Base-by-base conservation (phyloP, 1,140 invertebrate genomes). In the Diabrotica virgifera region DNA sequence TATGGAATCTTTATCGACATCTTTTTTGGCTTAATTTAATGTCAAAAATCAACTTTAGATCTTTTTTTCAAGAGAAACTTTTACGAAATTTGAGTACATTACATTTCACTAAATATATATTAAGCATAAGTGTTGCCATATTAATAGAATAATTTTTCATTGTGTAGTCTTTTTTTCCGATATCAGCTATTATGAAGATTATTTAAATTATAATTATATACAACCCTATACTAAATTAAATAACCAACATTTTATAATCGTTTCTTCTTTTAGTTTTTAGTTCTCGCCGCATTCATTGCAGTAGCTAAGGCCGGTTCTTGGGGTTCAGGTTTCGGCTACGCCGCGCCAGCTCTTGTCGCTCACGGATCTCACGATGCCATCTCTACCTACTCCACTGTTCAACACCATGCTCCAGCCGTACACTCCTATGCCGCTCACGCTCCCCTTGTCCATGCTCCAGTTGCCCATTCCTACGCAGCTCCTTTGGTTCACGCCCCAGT, bases 241-340 rank as follows among this genome's bases (percentile, higher is more conserved):
- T 46, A 46, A 46, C 6, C n/a, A n/a, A 46, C 8, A 46, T 46
- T 46, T 10, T 46, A 46, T 46, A 24, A 10, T 46, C n/a, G n/a
- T n/a, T n/a, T n/a, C n/a, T n/a, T n/a, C n/a, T 69, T 67, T 10
- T 46, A 70, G 65, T 63, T 70, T 52, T 53, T 70, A 36, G 59
- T 65, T 35, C 12, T 70, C 35, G 63, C 66, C 54, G 69, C 64
- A 40, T 65, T 65, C 40, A 54, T 64, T 46, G 65, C 68, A 11
- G 77, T 76, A 9, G 82, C 80, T 57, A 73, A 76, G 13, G 83
- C 79, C 62, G 81, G 80, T 37, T 74, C 24, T 24, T 24, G 24
- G 12, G 11, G 83, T 81, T 78, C 83, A 55, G 59, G 81, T 64
- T 10, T 60, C 8, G 59, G 59, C 12, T 38, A 35, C 40, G 11